Conservation (phyloP, 2,113 vertebrate genomes). For the Chaenogobius annularis region DNA sequence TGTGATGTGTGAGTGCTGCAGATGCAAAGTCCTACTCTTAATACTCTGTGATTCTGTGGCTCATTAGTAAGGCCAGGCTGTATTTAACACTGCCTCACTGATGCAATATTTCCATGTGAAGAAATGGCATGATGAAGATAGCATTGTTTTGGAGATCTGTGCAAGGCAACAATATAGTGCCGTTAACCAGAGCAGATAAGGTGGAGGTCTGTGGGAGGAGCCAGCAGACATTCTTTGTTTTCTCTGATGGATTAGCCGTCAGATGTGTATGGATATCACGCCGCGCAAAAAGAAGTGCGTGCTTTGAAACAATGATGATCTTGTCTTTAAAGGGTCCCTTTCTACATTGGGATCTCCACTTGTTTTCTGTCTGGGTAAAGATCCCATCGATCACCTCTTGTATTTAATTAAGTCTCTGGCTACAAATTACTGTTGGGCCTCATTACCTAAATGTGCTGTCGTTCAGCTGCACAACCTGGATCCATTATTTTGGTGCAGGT, state of each 20-base stretch:
- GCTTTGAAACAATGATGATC: conserved; percentile 14
- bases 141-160: not conserved
- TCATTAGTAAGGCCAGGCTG: conserved; percentile 1
- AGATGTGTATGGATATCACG: not conserved
- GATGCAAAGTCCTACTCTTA: conserved; percentile 5
- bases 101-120: not conserved
- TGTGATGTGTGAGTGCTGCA: conserved; percentile 6
- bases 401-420: conserved; percentile 66
- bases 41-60: not conserved
- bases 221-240: not conserved
- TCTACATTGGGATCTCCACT: conserved; percentile 27
- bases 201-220: not conserved
- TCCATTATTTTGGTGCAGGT: conserved; percentile 11
- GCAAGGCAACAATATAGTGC: not conserved
- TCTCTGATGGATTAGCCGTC: not conserved
- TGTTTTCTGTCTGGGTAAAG: conserved; percentile 43
- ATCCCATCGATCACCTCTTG: conserved; percentile 60
- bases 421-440: conserved; percentile 54
- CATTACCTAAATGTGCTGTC: conserved; percentile 49
- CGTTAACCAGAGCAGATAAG: not conserved
- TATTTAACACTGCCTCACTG: conserved; percentile 1
- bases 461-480: conserved; percentile 4
- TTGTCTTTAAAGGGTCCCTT: conserved; percentile 13
- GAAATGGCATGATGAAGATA: not conserved
- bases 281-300: not conserved